These are phyloP conservation scores for Semnornis frantzii DNA, from an alignment of 2,113 vertebrate species.

Conservation along the genomic window DNA sequence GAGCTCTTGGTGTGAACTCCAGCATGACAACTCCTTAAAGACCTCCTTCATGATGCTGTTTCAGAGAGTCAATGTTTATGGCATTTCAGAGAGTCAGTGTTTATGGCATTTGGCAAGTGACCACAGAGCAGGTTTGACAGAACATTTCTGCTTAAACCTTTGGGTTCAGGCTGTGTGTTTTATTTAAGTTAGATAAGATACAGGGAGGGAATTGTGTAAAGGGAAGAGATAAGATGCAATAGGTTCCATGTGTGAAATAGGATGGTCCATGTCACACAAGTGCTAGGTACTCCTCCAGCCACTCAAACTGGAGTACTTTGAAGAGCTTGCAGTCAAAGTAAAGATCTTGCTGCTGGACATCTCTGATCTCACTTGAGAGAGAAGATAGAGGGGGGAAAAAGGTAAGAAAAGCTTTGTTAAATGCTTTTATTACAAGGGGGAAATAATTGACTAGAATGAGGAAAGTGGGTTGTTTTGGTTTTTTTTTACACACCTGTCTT, in stretches of 20 bases:
- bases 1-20: not conserved
- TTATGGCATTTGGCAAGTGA: not conserved
- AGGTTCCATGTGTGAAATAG: not conserved
- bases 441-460: not conserved
- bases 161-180: not conserved
- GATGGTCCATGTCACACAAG: not conserved
- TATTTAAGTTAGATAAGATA: not conserved
- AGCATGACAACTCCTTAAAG: not conserved
- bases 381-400: not conserved
- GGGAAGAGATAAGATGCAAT: not conserved
- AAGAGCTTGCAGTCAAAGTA: not conserved
- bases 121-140: not conserved
- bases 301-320: not conserved
- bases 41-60: rapidly evolving
- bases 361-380: not conserved
- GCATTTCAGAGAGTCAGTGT: not conserved
- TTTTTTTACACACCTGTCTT: not conserved
- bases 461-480: not conserved
- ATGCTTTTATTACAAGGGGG: not conserved
- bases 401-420: not conserved
- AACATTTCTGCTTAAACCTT: not conserved
- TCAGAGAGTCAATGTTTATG: not conserved
- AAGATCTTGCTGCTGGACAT: not conserved
- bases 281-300: not conserved
- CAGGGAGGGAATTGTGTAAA: not conserved